These are phyloP conservation scores for Dendrocincla tyrannina DNA, from an alignment of 2,797 vertebrate genomes.

Conservation along the genomic window DNA sequence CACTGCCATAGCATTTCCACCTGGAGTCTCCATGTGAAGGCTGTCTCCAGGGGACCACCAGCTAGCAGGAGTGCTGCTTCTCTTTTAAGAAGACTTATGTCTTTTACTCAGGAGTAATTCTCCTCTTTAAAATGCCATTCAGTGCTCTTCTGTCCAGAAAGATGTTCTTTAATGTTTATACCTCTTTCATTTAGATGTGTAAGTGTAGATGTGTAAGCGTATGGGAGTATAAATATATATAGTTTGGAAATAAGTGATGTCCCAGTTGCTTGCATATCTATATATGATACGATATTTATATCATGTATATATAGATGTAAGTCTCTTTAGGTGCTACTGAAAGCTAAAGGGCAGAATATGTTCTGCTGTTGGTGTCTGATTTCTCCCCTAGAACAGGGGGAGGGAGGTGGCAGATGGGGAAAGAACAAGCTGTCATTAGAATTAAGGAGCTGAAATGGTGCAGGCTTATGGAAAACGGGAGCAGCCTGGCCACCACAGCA, in stretches of 20 bases:
- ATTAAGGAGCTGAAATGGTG: slow-evolving; percentile 43
- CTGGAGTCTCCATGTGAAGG: not conserved
- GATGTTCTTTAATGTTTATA: not conserved
- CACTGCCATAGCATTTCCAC: not conserved
- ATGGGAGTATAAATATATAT: not conserved
- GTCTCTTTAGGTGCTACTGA: not conserved
- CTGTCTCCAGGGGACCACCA: not conserved
- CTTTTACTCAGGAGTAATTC: not conserved
- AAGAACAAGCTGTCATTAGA: slow-evolving; percentile 49
- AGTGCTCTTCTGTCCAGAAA: not conserved
- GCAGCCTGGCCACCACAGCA: not conserved
- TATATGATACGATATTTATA: not conserved
- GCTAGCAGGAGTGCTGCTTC: not conserved
- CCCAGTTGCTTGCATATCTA: not conserved
- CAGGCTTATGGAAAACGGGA: not conserved
- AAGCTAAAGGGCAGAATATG: not conserved
- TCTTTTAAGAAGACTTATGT: not conserved
- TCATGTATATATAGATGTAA: not conserved
- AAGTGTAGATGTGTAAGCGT: not conserved
- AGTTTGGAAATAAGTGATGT: not conserved
- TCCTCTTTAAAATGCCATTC: not conserved
- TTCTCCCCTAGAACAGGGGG: slow-evolving; percentile 24
- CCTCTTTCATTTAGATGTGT: not conserved
- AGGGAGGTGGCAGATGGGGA: slow-evolving; percentile 52
- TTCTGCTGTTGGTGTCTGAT: slow-evolving; percentile 25